phyloP scores from a whole-genome alignment of 2,113 vertebrate species.

The Dissostichus mawsoni region DNA sequence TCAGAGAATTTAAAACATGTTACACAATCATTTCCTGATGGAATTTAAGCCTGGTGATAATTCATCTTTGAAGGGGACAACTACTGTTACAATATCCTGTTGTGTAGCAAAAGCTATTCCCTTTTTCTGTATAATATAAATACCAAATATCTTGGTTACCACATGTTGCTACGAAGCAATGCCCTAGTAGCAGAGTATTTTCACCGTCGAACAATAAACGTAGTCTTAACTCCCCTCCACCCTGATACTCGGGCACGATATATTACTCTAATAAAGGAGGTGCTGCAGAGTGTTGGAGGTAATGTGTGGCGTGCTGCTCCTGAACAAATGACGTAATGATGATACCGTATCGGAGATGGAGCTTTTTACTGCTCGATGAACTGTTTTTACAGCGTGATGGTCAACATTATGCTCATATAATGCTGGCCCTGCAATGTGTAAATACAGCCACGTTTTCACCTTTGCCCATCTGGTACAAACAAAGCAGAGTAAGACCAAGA shows the following conservation, averaged over 20 bases:
- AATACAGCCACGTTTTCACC: neutral
- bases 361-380: slow-evolving; percentile 30
- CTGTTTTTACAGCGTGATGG: neutral
- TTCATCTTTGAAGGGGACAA: no score
- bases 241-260: slow-evolving; percentile 30
- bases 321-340: slow-evolving; percentile 54
- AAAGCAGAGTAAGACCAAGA: neutral
- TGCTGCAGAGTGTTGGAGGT: slow-evolving; percentile 33
- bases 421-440: neutral
- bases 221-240: slow-evolving; percentile 21
- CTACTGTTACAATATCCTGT: no score
- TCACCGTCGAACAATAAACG: slow-evolving; percentile 18
- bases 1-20: neutral
- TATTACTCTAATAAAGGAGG: slow-evolving; percentile 47
- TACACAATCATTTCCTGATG: neutral
- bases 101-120: neutral
- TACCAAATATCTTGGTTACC: neutral
- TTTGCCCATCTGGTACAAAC: neutral
- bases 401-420: slow-evolving; percentile 9
- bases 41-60: neutral
- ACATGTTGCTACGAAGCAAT: neutral
- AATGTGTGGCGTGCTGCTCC: slow-evolving; percentile 23
- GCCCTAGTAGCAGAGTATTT: neutral
- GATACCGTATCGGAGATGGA: slow-evolving; percentile 26
- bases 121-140: neutral